These are phyloP conservation scores for Triplophysa dalaica DNA, from an alignment of 2,113 vertebrate genomes.

Conservation along the genomic window DNA sequence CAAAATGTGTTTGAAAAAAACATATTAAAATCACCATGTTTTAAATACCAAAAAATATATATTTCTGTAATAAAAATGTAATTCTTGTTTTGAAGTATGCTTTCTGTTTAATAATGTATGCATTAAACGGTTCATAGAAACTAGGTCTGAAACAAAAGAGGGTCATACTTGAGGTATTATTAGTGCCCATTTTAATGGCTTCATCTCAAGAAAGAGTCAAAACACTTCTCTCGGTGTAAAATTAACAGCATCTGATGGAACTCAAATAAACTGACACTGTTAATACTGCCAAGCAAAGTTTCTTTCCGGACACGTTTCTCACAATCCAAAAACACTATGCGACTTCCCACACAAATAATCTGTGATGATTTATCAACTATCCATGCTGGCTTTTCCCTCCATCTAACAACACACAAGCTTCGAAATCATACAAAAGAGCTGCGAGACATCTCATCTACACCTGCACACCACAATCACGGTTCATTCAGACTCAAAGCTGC, in stretches of 20 bases:
- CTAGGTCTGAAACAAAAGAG: background rate
- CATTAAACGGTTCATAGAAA: background rate
- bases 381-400: no score
- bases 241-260: background rate
- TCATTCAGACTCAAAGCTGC: background rate
- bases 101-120: no score
- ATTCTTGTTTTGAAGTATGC: no score
- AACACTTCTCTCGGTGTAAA: background rate
- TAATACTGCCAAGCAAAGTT: background rate
- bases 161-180: slow-evolving; percentile 1
- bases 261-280: background rate
- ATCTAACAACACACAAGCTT: no score
- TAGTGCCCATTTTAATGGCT: background rate
- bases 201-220: background rate
- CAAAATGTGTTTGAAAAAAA: no score
- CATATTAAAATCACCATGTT: no score
- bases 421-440: background rate
- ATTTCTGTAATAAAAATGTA: no score
- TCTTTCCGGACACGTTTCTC: background rate
- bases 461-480: no score
- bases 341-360: background rate
- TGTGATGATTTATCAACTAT: no score
- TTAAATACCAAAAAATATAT: no score
- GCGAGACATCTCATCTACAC: background rate
- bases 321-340: background rate